Base-by-base conservation (phyloP, 2,113 vertebrate genomes). In the Periophthalmus modestus region DNA sequence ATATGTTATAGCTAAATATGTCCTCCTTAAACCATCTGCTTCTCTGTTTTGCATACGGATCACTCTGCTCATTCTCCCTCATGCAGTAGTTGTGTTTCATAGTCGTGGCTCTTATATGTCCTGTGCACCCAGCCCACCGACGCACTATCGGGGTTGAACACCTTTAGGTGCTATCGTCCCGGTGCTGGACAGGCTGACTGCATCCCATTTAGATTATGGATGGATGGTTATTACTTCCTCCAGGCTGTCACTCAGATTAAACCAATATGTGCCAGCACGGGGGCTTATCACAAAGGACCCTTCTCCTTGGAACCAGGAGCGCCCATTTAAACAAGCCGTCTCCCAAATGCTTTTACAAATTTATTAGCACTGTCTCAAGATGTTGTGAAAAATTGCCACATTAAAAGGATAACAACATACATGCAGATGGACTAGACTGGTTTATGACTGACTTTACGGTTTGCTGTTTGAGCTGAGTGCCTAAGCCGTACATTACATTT, bases 221-320 rank as follows among this genome's bases (percentile, higher is more conserved):
- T 87, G 85, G 87, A 88, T 87, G 86, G 88, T 91, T 91, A 91
- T 91, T 87, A 86, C 90, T 89, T 87, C 78, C 87, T 85, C 66
- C 81, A 71, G 86, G 90, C 92, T 89, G 88, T 90, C 89, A 85
- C 69, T 89, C 87, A 89, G 89, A 91, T 92, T 91, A 85, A 84
- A 90, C 87, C 90, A 90, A 89, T 89, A 85, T 87, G 83, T 87
- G 84, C 78, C 72, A 34, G 85, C 83, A 87, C 69, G 85, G 82
- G 77, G 69, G 66, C 74, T 89, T 88, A 88, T 91, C 87, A 73
- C 67, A 77, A 72, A 82, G 71, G 68, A 89, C 79, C 21, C 77
- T 85, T 84, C 83, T 85, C 65, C 78, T 70, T 68, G 66, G 80
- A 84, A 83, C 52, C 61, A 85, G 76, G 75, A 81, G 79, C 69